These are phyloP conservation scores for Cepphus grylle DNA, from an alignment of 2,113 vertebrate genomes.

Conservation along the genomic window DNA sequence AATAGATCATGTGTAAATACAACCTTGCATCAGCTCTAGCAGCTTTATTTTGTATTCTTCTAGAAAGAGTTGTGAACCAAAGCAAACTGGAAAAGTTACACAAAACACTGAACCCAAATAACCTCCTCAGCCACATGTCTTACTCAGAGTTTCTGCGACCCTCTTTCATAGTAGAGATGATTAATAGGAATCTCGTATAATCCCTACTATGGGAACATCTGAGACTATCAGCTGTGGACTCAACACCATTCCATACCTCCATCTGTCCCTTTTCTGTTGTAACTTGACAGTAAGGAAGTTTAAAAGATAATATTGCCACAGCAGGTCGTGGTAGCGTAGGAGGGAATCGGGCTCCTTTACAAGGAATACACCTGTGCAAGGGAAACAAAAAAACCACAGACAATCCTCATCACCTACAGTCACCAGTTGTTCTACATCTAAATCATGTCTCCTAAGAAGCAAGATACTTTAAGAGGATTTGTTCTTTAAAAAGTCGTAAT, in stretches of 20 bases:
- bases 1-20: not conserved
- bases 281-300: conserved; percentile 89
- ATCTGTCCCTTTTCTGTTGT: conserved; percentile 94
- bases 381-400: not conserved
- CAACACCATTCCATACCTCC: conserved; percentile 82
- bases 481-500: not conserved
- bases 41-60: not conserved
- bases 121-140: not conserved
- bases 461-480: not conserved
- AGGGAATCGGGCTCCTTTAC: conserved; percentile 93
- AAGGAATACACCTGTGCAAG: conserved; percentile 90
- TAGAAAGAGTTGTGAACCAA: not conserved
- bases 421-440: not conserved
- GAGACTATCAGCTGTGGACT: not conserved
- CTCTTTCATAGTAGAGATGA: not conserved
- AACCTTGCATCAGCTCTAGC: not conserved
- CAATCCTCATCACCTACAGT: not conserved
- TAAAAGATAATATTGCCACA: conserved; percentile 86
- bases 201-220: not conserved
- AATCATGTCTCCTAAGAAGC: not conserved
- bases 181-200: not conserved
- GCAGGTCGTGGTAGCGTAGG: conserved; percentile 93
- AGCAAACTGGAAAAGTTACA: not conserved
- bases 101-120: not conserved
- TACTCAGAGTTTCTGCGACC: not conserved